phyloP scores from a whole-genome alignment of 2,888 invertebrate species.

The Pseudococcus jackbeardsleyi region DNA sequence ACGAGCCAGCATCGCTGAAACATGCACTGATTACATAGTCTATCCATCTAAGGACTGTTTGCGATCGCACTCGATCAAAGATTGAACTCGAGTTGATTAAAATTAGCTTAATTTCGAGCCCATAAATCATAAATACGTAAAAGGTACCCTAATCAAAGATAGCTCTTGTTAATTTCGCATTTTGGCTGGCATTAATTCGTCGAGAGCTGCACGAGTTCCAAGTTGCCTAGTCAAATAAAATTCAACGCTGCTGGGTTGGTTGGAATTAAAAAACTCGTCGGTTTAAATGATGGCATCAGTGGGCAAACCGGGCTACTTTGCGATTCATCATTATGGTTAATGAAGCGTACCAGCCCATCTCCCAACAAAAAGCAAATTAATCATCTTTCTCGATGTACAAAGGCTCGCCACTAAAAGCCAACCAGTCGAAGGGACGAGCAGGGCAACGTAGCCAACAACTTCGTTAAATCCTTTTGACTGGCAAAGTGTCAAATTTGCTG shows the following conservation, averaged over 20 bases:
- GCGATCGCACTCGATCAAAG: neutral
- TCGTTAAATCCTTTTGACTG: constrained; percentile 47
- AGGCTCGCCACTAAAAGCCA: constrained; percentile 28
- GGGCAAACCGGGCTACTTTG: neutral
- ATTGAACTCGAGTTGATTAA: neutral
- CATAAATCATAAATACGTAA: neutral
- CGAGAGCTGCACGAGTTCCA: neutral
- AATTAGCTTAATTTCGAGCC: neutral
- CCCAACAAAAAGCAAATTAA: constrained; percentile 28
- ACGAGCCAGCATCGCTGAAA: neutral
- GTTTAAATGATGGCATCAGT: neutral
- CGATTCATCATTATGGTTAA: constrained; percentile 27
- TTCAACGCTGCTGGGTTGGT: neutral
- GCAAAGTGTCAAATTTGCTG: constrained; percentile 31
- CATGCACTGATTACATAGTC: neutral
- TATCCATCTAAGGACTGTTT: neutral
- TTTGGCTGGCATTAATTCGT: neutral
- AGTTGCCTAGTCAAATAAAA: neutral
- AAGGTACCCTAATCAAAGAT: constrained; percentile 1
- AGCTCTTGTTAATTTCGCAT: neutral
- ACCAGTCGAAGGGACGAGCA: neutral
- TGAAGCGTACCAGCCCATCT: neutral
- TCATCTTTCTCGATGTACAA: constrained; percentile 18
- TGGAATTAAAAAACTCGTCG: neutral
- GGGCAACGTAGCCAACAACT: neutral